Evolutionary conservation across 2,888 invertebrate genomes (phyloP).

Genomic region (Molorchus minor): DNA sequence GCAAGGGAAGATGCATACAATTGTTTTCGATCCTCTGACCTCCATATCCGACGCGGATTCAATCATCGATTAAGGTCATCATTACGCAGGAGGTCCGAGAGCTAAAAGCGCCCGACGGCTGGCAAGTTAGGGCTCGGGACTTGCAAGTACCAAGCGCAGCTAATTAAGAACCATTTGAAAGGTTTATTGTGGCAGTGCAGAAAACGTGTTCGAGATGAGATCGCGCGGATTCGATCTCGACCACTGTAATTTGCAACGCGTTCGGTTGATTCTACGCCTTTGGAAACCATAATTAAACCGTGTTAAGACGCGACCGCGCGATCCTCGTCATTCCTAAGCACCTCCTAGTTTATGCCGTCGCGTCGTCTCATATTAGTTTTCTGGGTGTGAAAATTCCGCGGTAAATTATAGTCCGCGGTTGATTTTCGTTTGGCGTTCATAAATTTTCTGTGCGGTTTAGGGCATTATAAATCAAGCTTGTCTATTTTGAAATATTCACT

Average conservation of each 20-base stretch:
- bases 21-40: no score
- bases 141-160: conserved; percentile 33
- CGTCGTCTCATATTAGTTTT: conserved; percentile 4
- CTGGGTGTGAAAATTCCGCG: not conserved
- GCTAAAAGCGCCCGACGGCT: conserved; percentile 18
- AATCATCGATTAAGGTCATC: conserved; percentile 4
- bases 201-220: conserved; percentile 58
- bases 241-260: conserved; percentile 56
- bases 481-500: no score
- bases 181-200: conserved; percentile 52
- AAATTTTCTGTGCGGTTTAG: no score
- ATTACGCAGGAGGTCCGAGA: conserved; percentile 31
- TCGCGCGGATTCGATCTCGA: conserved; percentile 51
- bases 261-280: conserved; percentile 40
- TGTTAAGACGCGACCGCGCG: conserved; percentile 36
- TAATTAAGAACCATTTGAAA: conserved; percentile 56
- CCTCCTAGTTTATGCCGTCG: conserved; percentile 8
- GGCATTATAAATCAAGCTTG: no score
- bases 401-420: not conserved
- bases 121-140: conserved; percentile 34
- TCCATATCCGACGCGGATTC: not conserved
- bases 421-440: not conserved
- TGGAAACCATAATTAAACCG: conserved; percentile 56
- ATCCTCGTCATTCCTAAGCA: conserved; percentile 38
- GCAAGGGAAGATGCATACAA: no score